A percentile compares a stretch with the other conserved stretches of the same genome.
phyloP scores from a whole-genome alignment of 2,888 invertebrate species.

The Ormyrus labotus region DNA sequence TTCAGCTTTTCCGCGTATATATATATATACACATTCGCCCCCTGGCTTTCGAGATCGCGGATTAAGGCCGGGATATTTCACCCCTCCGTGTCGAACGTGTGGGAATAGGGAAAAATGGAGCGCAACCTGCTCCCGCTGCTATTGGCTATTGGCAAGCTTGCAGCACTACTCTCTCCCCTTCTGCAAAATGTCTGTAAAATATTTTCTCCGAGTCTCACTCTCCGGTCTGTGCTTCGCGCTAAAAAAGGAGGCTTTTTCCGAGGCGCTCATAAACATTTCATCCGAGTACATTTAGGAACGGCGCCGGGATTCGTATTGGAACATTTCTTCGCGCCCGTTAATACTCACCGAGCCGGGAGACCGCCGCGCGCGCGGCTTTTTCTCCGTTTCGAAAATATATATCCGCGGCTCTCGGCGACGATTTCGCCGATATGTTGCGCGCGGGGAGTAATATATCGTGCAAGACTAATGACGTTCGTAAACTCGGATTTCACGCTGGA shows the following conservation, averaged over 20 bases:
- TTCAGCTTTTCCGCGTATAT: background rate
- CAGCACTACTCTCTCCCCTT: slow-evolving; percentile 24
- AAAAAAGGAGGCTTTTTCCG: slow-evolving; percentile 33
- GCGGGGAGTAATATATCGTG: no score
- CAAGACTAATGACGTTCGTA: no score
- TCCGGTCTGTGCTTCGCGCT: background rate
- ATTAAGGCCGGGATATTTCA: slow-evolving; percentile 47
- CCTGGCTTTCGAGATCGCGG: slow-evolving; percentile 52
- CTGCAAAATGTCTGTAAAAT: slow-evolving; percentile 55
- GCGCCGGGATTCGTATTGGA: slow-evolving; percentile 41
- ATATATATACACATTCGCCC: slow-evolving; percentile 26
- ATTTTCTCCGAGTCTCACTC: slow-evolving; percentile 43
- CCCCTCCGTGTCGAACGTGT: slow-evolving; percentile 31
- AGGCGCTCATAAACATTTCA: slow-evolving; percentile 49
- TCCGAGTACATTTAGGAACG: slow-evolving; percentile 25
- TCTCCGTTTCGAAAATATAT: no score
- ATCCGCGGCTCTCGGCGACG: no score
- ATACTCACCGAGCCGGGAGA: background rate
- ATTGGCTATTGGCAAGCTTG: slow-evolving; percentile 58
- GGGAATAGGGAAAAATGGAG: slow-evolving; percentile 56
- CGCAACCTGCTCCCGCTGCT: slow-evolving; percentile 51
- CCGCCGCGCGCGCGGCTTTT: no score
- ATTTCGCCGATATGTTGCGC: no score
- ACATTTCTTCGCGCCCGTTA: slow-evolving; percentile 22
- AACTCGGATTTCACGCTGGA: no score